Base-by-base conservation (phyloP, 2,113 vertebrate genomes). In the Terrapene triunguis region DNA sequence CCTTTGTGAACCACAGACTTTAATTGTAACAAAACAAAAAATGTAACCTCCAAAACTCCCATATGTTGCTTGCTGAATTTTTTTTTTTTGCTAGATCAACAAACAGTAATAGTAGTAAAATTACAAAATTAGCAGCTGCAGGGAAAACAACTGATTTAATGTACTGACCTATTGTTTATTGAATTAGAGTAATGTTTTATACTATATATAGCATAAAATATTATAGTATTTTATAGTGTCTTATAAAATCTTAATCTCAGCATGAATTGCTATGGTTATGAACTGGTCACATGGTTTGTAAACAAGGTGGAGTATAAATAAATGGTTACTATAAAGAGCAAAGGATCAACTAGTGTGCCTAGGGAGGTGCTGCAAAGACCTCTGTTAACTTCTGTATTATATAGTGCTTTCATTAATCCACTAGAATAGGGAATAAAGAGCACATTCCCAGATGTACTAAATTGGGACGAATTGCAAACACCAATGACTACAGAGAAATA, bases 371-470 rank as follows among this genome's bases (percentile, higher is more conserved):
- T 50, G 65, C 14, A 88, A 32, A 93, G 25, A 50, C 0, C 22
- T 89, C 85, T 92, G 53, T 89, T 94, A 87, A 95, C 42, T 87
- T 76, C 81, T 81, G 38, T 87, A 11, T 54, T 91, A 38, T 78
- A 89, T 85, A 76, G 54, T 74, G 32, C 4, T 92, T 94, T 74
- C 83, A 83, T 14, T 48, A 84, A 84, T 22, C 11, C 7, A 35
- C 44, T 79, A 87, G 83, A 84, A 35, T 1, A 1, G 24, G 65
- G 42, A 35, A 85, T 51, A 86, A 94, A 96, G 51, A 69, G 80
- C 3, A 8, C 55, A 78, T 55, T 88, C 53, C 16, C n/a, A 88
- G 32, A 84, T 87, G 59, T 12, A 92, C 76, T 82, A 86, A 92
- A 89, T 59, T 55, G 85, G 93, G 4, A 47, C 44, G 84, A 92